A percentile compares a stretch with the other conserved stretches of the same genome.
Conservation (phyloP, 2,113 vertebrate species). For the Poecile atricapillus region DNA sequence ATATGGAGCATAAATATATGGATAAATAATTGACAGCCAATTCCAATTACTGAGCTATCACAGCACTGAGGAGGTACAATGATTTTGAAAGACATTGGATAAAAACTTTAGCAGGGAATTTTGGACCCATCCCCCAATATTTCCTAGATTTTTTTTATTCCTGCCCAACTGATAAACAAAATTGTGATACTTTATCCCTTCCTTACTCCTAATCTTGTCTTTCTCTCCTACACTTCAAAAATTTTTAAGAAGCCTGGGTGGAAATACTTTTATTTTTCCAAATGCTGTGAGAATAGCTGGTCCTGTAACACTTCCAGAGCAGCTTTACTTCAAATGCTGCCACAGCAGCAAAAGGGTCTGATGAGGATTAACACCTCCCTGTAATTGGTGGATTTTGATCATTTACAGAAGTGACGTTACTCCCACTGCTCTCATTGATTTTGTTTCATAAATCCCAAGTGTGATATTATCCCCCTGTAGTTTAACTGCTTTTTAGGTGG, state of each 20-base stretch:
- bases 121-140: not conserved
- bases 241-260: not conserved
- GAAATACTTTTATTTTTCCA: not conserved
- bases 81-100: not conserved
- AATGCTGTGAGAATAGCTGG: not conserved
- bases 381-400: slow-evolving; percentile 58
- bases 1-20: not conserved
- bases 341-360: slow-evolving; percentile 39
- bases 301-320: slow-evolving; percentile 17
- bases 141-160: not conserved
- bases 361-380: slow-evolving; percentile 63
- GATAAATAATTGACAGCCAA: not conserved
- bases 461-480: slow-evolving; percentile 35
- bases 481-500: slow-evolving; percentile 50
- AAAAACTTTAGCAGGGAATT: not conserved
- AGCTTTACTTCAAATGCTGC: slow-evolving; percentile 43
- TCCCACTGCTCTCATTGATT: slow-evolving; percentile 54
- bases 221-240: not conserved
- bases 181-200: not conserved
- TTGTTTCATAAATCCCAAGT: slow-evolving; percentile 61
- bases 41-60: not conserved
- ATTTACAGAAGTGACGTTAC: slow-evolving; percentile 56
- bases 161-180: not conserved
- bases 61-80: not conserved
- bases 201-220: not conserved